These are phyloP conservation scores for Dichetophora obliterata DNA, from an alignment of 2,888 invertebrate genomes.

Conservation along the genomic window DNA sequence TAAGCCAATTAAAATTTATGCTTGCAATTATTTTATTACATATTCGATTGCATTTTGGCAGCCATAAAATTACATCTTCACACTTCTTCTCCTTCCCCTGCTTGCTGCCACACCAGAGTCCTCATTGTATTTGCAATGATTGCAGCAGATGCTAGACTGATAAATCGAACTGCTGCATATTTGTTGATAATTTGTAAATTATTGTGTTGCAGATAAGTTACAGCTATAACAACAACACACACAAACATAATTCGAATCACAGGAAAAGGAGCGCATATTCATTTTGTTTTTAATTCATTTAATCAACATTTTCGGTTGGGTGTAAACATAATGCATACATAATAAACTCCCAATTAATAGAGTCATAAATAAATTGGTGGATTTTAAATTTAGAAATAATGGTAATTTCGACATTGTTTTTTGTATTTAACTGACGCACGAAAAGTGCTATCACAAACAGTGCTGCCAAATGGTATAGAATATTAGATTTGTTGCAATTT, in stretches of 20 bases:
- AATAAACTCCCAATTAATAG: too few species aligned
- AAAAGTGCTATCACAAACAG: too few species aligned
- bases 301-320: too few species aligned
- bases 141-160: constrained; percentile 43
- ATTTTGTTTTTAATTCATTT: too few species aligned
- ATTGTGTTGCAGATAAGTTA: constrained; percentile 36
- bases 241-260: constrained; percentile 16
- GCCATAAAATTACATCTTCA: not conserved
- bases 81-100: not conserved
- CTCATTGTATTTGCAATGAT: not conserved
- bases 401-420: too few species aligned
- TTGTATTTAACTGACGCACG: too few species aligned
- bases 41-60: constrained; percentile 9
- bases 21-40: constrained; percentile 26
- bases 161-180: constrained; percentile 33
- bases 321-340: too few species aligned
- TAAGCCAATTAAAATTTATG: constrained; percentile 39
- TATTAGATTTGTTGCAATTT: too few species aligned
- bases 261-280: too few species aligned
- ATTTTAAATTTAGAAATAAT: too few species aligned
- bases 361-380: too few species aligned
- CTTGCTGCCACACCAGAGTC: not conserved
- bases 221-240: constrained; percentile 58
- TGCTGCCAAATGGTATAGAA: too few species aligned
- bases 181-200: constrained; percentile 45